Evolutionary conservation across 2,113 vertebrate genomes (phyloP).

Genomic region (Ctenodactylus gundi): DNA sequence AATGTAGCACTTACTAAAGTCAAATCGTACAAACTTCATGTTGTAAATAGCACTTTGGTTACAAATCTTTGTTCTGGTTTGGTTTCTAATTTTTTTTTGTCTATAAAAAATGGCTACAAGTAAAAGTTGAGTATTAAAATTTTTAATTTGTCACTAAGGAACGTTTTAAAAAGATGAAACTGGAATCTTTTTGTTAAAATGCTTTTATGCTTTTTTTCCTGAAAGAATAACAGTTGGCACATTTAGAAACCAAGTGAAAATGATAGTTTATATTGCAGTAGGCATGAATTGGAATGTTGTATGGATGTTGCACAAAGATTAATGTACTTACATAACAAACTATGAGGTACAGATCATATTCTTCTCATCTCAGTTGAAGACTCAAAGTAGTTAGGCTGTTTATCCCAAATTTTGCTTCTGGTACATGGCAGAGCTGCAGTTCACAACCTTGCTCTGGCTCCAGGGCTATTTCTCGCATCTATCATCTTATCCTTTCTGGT

Average conservation of each 20-base stretch:
- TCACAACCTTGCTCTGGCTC: neutral
- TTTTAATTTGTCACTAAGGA: neutral
- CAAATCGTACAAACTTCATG: neutral
- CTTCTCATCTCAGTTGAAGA: neutral
- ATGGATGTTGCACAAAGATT: neutral
- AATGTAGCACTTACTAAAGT: neutral
- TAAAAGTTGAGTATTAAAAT: slow-evolving; percentile 4
- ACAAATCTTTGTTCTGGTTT: neutral
- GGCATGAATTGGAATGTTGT: neutral
- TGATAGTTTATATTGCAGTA: neutral
- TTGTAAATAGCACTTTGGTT: neutral
- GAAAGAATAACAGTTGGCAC: neutral
- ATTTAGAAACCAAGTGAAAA: neutral
- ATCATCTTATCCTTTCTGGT: neutral
- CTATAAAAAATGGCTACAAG: neutral
- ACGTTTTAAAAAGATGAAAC: neutral
- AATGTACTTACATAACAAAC: neutral
- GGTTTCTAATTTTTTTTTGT: neutral
- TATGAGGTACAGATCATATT: neutral
- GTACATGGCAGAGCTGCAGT: neutral
- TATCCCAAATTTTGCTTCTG: neutral
- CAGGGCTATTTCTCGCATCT: neutral
- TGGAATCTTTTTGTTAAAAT: slow-evolving; percentile 4
- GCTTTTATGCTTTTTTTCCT: neutral
- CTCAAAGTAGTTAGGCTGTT: neutral